phyloP scores from a whole-genome alignment of 2,797 vertebrate species.

The Sebastes iracundus region DNA sequence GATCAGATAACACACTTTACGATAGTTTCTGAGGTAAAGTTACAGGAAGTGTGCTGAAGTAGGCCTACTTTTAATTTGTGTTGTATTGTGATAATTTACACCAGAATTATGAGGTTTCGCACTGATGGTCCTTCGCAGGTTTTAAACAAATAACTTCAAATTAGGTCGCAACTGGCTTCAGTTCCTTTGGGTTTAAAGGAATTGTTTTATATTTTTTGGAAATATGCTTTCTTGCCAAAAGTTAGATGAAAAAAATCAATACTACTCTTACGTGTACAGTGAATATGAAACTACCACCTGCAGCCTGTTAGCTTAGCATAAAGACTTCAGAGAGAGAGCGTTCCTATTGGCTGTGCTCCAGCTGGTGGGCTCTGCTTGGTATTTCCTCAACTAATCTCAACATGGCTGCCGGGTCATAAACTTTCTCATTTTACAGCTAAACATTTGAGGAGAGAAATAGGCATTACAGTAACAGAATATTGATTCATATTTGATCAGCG shows the following conservation, averaged over 20 bases:
- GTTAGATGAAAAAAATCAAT: not conserved
- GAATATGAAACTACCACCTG: no score
- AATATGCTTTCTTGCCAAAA: not conserved
- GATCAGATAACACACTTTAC: constrained; percentile 66
- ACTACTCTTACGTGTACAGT: not conserved
- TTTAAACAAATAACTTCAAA: not conserved
- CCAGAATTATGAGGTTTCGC: not conserved
- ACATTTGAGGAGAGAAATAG: no score
- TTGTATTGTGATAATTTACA: not conserved
- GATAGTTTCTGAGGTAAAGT: constrained; percentile 66
- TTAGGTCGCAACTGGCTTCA: not conserved
- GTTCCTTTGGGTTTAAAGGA: not conserved
- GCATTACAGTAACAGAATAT: no score
- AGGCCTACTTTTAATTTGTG: constrained; percentile 45
- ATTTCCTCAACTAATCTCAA: no score
- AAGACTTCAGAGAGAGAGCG: no score
- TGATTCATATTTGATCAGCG: no score
- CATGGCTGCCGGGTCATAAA: no score
- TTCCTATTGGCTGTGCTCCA: rapidly evolving
- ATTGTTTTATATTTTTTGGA: not conserved
- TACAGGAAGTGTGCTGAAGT: constrained; percentile 51
- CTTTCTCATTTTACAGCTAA: no score
- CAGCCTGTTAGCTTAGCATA: no score
- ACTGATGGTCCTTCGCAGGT: not conserved
- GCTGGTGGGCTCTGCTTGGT: no score